Conservation (phyloP, 1,140 invertebrate species). For the Aleiodes sp. region DNA sequence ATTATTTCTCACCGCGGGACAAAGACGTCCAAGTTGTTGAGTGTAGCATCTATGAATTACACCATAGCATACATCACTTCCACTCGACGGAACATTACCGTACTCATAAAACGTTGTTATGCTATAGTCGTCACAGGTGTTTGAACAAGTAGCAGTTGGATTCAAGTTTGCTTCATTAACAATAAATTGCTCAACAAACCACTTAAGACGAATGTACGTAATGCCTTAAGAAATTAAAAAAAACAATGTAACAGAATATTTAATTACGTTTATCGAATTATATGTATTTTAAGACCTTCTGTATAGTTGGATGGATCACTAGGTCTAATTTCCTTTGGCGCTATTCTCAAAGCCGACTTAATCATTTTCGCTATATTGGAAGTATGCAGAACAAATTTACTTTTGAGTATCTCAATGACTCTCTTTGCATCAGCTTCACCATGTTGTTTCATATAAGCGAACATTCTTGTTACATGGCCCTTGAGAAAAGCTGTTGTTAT, state of each 20-base stretch:
- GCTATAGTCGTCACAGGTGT: neutral
- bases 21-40: neutral
- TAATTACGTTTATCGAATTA: too few species aligned
- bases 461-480: neutral
- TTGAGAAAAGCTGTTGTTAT: neutral
- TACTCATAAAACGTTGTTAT: neutral
- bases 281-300: neutral
- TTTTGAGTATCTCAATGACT: neutral
- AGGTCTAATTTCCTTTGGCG: neutral
- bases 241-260: too few species aligned
- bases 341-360: neutral
- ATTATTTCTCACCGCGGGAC: neutral
- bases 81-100: neutral
- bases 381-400: neutral
- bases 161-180: neutral
- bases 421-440: too few species aligned
- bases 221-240: neutral
- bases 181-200: neutral
- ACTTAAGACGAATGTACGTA: neutral
- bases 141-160: neutral
- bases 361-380: neutral
- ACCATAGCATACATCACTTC: neutral
- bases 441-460: too few species aligned
- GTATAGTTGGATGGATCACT: neutral
- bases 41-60: neutral